Evolutionary conservation across 2,888 invertebrate species (phyloP).

Genomic region (Caenorhabditis japonica): DNA sequence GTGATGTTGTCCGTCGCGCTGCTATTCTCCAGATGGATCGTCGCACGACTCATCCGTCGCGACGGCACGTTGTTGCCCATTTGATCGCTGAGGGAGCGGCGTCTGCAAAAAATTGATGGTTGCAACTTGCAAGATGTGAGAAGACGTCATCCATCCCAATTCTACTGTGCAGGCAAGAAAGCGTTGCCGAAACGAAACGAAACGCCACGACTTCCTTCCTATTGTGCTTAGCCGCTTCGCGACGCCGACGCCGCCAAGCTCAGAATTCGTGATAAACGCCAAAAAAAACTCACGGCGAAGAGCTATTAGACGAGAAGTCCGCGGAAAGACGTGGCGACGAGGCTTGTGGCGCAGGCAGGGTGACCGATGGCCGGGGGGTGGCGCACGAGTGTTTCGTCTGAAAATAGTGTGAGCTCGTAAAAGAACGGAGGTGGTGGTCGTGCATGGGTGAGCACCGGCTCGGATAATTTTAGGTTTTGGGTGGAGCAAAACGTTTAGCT

Average conservation of each 20-base stretch:
- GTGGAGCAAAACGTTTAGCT: no score
- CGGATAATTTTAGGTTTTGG: no score
- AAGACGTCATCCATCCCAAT: neutral
- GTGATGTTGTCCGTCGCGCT: slow-evolving; percentile 42
- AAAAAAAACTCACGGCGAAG: slow-evolving; percentile 42
- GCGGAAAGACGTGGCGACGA: slow-evolving; percentile 39
- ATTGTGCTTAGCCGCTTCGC: no score
- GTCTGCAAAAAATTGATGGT: slow-evolving; percentile 27
- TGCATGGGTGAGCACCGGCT: slow-evolving; percentile 50
- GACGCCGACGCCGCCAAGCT: no score
- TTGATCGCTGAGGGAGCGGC: slow-evolving; percentile 52
- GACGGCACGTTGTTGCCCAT: slow-evolving; percentile 56
- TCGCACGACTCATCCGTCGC: slow-evolving; percentile 50
- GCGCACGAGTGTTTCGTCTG: slow-evolving; percentile 49
- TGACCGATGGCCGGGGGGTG: slow-evolving; percentile 50
- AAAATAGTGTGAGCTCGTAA: neutral
- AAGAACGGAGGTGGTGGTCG: slow-evolving; percentile 23
- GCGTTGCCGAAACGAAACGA: neutral
- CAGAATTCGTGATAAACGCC: no score
- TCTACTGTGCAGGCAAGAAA: neutral
- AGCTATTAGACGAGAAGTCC: slow-evolving; percentile 40
- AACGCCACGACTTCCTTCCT: neutral
- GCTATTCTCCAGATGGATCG: slow-evolving; percentile 52
- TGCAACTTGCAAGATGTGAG: neutral
- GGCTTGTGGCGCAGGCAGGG: slow-evolving; percentile 38